Conservation (phyloP, 2,888 invertebrate species). For the Myopa tessellatipennis region DNA sequence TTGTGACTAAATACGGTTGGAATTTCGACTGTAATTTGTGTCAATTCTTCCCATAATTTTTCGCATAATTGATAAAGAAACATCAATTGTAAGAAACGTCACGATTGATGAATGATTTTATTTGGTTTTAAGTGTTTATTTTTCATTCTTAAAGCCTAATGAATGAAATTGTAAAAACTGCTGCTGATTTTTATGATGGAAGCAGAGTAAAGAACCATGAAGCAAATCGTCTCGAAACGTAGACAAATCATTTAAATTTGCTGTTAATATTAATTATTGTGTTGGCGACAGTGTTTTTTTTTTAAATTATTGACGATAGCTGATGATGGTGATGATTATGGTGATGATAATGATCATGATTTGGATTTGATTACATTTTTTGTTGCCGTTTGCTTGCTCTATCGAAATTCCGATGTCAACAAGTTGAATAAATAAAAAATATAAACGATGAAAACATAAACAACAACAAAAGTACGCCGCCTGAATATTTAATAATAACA, state of each 20-base stretch:
- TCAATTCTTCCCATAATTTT: too few species aligned
- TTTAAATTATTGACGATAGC: not conserved
- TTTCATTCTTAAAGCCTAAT: not conserved
- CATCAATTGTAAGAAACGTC: too few species aligned
- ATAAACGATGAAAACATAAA: not conserved
- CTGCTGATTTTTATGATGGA: not conserved
- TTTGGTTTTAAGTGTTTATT: too few species aligned
- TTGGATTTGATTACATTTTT: too few species aligned
- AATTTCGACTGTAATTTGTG: too few species aligned
- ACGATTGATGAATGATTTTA: too few species aligned
- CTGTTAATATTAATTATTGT: not conserved
- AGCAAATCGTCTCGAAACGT: not conserved
- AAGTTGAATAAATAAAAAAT: constrained; percentile 13
- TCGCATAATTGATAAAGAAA: too few species aligned
- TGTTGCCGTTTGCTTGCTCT: not conserved
- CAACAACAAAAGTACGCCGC: not conserved
- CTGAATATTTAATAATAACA: not conserved
- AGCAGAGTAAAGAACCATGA: not conserved
- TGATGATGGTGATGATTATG: too few species aligned
- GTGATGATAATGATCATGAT: too few species aligned
- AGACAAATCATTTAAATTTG: not conserved
- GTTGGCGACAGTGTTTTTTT: not conserved
- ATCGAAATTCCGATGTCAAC: not conserved
- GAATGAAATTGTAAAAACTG: too few species aligned
- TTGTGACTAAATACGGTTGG: too few species aligned